Evolutionary conservation across 2,797 vertebrate genomes (phyloP), one percentile per base, ranked within the genome.

Genomic region (Antennarius maculatus): DNA sequence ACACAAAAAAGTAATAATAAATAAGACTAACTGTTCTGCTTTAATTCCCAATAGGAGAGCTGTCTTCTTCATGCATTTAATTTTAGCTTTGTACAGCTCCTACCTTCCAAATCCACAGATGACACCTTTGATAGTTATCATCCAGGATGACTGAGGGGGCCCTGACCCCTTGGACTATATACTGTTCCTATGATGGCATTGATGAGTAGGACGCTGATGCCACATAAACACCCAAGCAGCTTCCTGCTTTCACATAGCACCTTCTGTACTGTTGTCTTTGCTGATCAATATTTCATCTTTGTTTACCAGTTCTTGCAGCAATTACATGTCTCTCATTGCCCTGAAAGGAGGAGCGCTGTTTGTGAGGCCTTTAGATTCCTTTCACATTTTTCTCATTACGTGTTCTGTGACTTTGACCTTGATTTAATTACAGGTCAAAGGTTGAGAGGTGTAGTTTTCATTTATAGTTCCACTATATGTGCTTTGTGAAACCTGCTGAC

Each of bases 241-340:
- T 74, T 53, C 2, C 61, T 61, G 59, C 71, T 70, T 85, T 75
- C 39, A 14, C 47, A 60, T 70, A 42, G 28, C 71, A 56, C 66
- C 16, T 69, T 74, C 78, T 79, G 54, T 69, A 64, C 45, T 42
- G 42, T 61, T 57, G 41, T 53, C 11, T 61, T 64, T 50, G 47
- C 58, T 73, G 76, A 85, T 85, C 85, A 88, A 86, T 88, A 83
- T 82, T 86, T 77, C 56, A 82, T 86, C 63, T 70, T 56, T 66
- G 66, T 83, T 84, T 68, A 54, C 47, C n/a, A 4, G 4, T 28
- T 79, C 61, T 59, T 46, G 29, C 55, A 23, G 59, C 71, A 57
- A 50, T 59, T 61, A 59, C 17, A 51, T 37, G n/a, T 79, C 48
- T 17, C 48, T 17, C 31, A 46, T 28, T 59, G 46, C 59, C 46